Evolutionary conservation across 2,797 vertebrate genomes (phyloP).

Genomic region (Amphiprion clarkii): DNA sequence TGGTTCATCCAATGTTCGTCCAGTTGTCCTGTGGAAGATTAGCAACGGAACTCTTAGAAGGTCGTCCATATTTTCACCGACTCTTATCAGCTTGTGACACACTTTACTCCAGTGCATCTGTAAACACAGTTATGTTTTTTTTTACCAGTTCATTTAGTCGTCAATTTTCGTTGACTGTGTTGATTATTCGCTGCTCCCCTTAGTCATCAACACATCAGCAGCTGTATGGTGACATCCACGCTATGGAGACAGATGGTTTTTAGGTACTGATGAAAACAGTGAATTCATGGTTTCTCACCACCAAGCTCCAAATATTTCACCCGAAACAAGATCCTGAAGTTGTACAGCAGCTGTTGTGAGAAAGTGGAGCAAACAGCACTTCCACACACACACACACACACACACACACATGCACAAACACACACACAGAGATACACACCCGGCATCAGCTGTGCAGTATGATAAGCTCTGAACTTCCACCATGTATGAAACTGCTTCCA

Average conservation of each 20-base stretch:
- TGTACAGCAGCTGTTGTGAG: conserved; percentile 47
- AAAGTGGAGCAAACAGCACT: conserved; percentile 49
- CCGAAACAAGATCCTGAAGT: conserved; percentile 53
- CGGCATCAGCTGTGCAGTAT: conserved; percentile 55
- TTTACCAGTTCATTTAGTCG: no score
- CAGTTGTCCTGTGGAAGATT: no score
- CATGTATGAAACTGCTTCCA: conserved; percentile 32
- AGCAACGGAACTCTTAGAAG: no score
- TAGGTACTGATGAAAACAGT: conserved; percentile 31
- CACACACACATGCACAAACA: neutral
- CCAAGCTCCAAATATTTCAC: conserved; percentile 43
- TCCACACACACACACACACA: conserved; percentile 16
- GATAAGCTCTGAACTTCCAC: conserved; percentile 52
- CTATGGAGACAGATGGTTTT: conserved; percentile 32
- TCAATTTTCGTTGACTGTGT: no score
- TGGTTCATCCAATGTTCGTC: no score
- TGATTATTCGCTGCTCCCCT: no score
- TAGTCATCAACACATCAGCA: neutral
- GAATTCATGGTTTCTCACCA: conserved; percentile 38
- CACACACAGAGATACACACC: neutral
- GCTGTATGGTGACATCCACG: neutral
- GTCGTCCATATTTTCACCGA: no score
- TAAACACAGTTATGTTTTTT: no score
- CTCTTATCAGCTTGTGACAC: no score
- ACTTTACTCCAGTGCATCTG: no score